Evolutionary conservation across 2,888 invertebrate genomes (phyloP).

Genomic region (Altica lythri): DNA sequence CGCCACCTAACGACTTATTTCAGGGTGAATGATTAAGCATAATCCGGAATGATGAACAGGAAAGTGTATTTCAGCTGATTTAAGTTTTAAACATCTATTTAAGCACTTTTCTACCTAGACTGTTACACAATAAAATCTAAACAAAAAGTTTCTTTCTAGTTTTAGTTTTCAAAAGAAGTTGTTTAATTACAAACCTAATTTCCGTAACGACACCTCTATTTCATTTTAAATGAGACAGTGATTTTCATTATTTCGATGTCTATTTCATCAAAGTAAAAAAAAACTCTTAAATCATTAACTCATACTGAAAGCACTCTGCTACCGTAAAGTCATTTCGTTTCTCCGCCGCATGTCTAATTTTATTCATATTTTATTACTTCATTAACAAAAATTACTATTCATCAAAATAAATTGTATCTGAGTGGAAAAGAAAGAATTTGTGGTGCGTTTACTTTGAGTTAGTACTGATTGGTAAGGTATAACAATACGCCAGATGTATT

Average conservation of each 20-base stretch:
- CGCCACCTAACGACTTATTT: too few species aligned
- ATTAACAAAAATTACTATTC: slow-evolving; percentile 16
- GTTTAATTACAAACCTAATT: slow-evolving; percentile 5
- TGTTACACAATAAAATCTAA: too few species aligned
- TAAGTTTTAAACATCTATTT: too few species aligned
- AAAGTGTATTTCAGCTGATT: too few species aligned
- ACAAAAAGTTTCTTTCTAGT: background rate
- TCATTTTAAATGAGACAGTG: slow-evolving; percentile 2
- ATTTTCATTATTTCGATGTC: slow-evolving; percentile 6
- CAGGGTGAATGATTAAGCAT: too few species aligned
- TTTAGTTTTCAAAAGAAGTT: background rate
- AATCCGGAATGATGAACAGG: too few species aligned
- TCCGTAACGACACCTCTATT: slow-evolving; percentile 5
- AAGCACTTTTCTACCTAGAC: too few species aligned
- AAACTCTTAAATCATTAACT: slow-evolving; percentile 12
- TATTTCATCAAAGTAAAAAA: slow-evolving; percentile 4
- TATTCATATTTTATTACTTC: slow-evolving; percentile 14
- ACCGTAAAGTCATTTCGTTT: slow-evolving; percentile 9
- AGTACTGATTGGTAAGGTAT: background rate
- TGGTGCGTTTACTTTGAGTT: background rate
- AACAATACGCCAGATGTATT: slow-evolving; percentile 1
- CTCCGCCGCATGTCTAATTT: slow-evolving; percentile 10
- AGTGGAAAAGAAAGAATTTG: background rate
- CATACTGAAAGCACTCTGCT: slow-evolving; percentile 8
- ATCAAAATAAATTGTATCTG: slow-evolving; percentile 11